Conservation (phyloP, 2,113 vertebrate genomes). For the Ramphastos sulfuratus region DNA sequence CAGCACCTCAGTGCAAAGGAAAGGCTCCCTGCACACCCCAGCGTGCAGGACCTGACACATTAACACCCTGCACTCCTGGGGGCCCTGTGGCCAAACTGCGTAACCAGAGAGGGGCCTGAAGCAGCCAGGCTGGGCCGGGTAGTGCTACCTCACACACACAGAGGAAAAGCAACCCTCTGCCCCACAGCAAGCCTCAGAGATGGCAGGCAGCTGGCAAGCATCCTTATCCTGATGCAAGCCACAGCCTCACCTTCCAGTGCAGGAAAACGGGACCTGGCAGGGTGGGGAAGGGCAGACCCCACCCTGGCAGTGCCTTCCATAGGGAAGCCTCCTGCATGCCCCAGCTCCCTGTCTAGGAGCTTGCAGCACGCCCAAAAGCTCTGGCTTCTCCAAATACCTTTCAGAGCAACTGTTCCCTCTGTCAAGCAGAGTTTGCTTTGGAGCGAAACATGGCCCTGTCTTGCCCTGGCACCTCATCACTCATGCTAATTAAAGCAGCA, state of each 20-base stretch:
- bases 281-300: background rate
- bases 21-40: background rate
- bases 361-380: accelerated
- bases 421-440: background rate
- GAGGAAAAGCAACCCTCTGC: background rate
- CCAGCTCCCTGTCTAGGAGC: background rate
- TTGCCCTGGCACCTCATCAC: background rate
- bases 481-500: background rate
- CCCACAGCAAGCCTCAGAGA: background rate
- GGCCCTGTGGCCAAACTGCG: accelerated
- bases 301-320: too few species aligned
- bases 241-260: accelerated
- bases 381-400: background rate
- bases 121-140: background rate
- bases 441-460: background rate
- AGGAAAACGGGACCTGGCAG: background rate
- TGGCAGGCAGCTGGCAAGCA: background rate
- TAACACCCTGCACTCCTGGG: accelerated
- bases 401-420: background rate
- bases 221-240: background rate
- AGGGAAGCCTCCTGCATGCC: background rate
- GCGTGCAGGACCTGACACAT: background rate
- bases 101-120: background rate
- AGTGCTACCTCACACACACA: background rate
- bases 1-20: background rate